phyloP scores from a whole-genome alignment of 2,888 invertebrate species.

The Netelia virgata region DNA sequence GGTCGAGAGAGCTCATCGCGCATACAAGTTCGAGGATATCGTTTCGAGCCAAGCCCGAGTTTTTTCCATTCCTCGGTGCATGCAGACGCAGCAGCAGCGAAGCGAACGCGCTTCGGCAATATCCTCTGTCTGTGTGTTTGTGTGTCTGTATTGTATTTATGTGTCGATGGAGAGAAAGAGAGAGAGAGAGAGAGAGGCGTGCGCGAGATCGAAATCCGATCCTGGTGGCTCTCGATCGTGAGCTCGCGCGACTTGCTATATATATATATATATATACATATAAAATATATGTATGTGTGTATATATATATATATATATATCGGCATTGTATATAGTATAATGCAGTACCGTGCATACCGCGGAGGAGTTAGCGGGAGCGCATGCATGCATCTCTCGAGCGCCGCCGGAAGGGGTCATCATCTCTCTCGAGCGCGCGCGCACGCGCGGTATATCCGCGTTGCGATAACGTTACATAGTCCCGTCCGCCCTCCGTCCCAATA shows the following conservation, averaged over 20 bases:
- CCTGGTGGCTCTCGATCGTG: conserved; percentile 55
- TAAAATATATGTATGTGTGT: neutral
- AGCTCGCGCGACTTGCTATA: conserved; percentile 27
- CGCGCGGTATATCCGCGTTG: conserved; percentile 50
- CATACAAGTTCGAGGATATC: conserved; percentile 25
- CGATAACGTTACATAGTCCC: conserved; percentile 37
- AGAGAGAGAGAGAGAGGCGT: conserved; percentile 26
- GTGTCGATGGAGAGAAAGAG: neutral
- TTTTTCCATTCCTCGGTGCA: conserved; percentile 26
- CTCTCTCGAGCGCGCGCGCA: conserved; percentile 17
- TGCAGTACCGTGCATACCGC: conserved; percentile 28
- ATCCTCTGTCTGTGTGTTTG: conserved; percentile 12
- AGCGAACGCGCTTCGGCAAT: conserved; percentile 26
- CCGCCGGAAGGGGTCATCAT: conserved; percentile 65
- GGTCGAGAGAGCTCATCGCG: no score
- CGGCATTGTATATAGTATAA: conserved; percentile 1
- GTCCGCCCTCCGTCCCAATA: conserved; percentile 10
- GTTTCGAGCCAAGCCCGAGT: conserved; percentile 16
- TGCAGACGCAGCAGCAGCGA: conserved; percentile 27
- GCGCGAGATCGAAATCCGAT: conserved; percentile 64
- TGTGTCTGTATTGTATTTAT: neutral
- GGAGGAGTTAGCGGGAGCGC: conserved; percentile 47
- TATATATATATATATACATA: neutral
- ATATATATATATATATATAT: neutral
- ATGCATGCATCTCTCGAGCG: conserved; percentile 41